These are phyloP conservation scores for Centropus bengalensis DNA, from an alignment of 2,113 vertebrate species.

Conservation along the genomic window DNA sequence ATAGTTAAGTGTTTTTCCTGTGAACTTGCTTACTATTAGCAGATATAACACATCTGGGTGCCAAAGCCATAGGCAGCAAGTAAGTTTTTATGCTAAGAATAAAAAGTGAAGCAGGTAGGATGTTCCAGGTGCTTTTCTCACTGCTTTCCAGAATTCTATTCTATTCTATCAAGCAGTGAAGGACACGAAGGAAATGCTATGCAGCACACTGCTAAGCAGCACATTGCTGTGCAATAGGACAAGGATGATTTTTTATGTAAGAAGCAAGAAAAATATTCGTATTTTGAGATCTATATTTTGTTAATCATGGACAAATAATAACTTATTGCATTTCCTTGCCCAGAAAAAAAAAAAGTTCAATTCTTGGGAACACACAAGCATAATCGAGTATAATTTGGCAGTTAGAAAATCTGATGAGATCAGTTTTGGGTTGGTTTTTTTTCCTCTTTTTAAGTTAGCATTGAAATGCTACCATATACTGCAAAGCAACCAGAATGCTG, in stretches of 20 bases:
- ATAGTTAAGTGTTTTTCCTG: neutral
- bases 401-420: neutral
- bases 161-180: neutral
- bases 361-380: neutral
- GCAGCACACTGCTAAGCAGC: neutral
- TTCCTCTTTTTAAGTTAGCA: neutral
- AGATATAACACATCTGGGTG: neutral
- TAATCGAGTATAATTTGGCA: neutral
- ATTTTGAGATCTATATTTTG: neutral
- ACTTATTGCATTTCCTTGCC: neutral
- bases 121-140: neutral
- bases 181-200: neutral
- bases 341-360: neutral
- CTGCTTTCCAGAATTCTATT: neutral
- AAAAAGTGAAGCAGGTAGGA: neutral
- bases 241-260: neutral
- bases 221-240: neutral
- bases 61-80: neutral
- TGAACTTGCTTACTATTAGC: neutral
- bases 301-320: neutral
- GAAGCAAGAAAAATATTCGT: neutral
- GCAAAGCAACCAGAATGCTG: neutral
- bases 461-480: neutral
- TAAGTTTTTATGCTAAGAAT: neutral
- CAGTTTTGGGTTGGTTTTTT: neutral